Evolutionary conservation across 2,113 vertebrate genomes (phyloP), one percentile per base, ranked within the genome.

Genomic region (Symphodus melops): DNA sequence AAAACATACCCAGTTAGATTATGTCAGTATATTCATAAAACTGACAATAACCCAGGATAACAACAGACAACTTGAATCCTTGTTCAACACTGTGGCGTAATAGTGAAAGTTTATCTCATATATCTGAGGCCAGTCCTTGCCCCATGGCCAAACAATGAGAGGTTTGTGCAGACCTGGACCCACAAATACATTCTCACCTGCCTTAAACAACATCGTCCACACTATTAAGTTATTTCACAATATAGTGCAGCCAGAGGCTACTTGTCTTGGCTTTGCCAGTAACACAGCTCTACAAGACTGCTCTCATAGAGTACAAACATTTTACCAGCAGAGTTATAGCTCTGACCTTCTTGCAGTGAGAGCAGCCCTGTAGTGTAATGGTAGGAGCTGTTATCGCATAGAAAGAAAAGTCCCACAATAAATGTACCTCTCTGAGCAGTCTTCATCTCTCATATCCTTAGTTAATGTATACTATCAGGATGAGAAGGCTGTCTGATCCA

Each of bases 231-330:
- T 46, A 14, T 49, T n/a, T 53, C 11, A 19, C 21, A 21, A 16
- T 66, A 25, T 52, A 20, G 3, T 8, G 39, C 11, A 17, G 9
- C 46, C 9, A 9, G 3, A n/a, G 19, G 7, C 48, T n/a, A 51
- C 48, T 49, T n/a, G 48, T n/a, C 28, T 65, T 58, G 42, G 42
- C 55, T 20, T 25, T 39, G 8, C 10, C 3, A n/a, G 20, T 54
- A 1, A 51, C 10, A 51, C 20, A 68, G 20, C 19, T 58, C 20
- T 19, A 20, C 48, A 59, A 37, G 54, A 11, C 14, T 37, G 39
- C 39, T 53, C 17, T 46, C 21, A 41, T n/a, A n/a, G 58, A 58
- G 64, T 57, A 57, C 6, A 69, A 64, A 77, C 19, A 65, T 49
- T 17, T 52, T 36, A 13, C 49, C 20, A n/a, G 41, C 14, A 54